phyloP scores from a whole-genome alignment of 2,113 vertebrate genomes.

The Indicator indicator region DNA sequence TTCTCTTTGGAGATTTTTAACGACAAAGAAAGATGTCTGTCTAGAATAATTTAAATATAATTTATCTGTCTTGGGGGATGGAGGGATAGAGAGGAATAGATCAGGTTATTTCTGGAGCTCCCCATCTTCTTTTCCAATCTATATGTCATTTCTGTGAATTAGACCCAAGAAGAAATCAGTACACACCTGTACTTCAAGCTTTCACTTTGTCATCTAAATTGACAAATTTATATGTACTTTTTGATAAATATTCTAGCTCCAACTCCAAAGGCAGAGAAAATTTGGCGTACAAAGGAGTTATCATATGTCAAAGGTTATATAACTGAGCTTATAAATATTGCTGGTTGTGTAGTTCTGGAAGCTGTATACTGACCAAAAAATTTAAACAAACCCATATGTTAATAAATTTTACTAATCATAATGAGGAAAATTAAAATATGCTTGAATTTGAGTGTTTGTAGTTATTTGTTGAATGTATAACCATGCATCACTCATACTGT shows the following conservation, averaged over 20 bases:
- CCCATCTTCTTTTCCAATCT: background rate
- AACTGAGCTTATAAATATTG: background rate
- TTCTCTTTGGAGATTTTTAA: conserved; percentile 21
- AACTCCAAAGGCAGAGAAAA: background rate
- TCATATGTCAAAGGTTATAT: background rate
- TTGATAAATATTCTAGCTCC: background rate
- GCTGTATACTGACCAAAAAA: background rate
- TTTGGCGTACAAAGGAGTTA: accelerated
- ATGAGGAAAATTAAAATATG: background rate
- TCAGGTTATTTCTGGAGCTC: background rate
- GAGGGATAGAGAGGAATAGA: background rate
- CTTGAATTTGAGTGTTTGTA: background rate
- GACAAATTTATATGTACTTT: background rate
- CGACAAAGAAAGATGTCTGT: background rate
- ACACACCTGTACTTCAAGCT: background rate
- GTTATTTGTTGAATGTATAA: background rate
- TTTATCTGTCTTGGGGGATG: background rate
- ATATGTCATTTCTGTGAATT: background rate
- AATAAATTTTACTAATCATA: background rate
- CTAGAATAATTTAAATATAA: background rate
- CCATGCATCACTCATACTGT: background rate
- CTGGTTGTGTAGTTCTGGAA: background rate
- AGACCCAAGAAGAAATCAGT: background rate
- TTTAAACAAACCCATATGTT: background rate
- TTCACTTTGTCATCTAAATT: background rate